Base-by-base conservation (phyloP, 2,888 invertebrate genomes). In the Melinaea marsaeus region DNA sequence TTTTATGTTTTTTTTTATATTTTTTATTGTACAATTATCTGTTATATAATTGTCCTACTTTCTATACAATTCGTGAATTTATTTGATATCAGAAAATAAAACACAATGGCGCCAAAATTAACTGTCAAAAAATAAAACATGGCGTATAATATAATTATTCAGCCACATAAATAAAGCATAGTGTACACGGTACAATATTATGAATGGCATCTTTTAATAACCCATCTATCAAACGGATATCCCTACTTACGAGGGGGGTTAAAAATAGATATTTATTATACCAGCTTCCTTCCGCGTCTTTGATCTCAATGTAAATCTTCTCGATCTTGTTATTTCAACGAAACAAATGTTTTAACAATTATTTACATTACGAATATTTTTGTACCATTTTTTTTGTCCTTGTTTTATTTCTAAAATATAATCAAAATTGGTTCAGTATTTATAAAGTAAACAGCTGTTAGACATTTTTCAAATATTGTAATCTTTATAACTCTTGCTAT, bases 191-290 rank as follows among this genome's bases (percentile, higher is more conserved):
- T 48, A 11, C 3, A 13, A 13, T 48, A 55, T 64, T 47, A 64
- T 64, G 60, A 64, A 64, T 64, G 56, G 57, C 37, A 51, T 59
- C 47, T 59, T 59, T 48, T 58, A 59, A 65, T 62, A 69, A 65
- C 65, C 65, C 72, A 71, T 72, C 68, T 65, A 69, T 66, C 66
- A 61, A 71, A 48, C 67, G 74, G 74, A 74, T 67, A 68, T 67
- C 58, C 64, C 61, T 72, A 71, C 72, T 73, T 72, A 72, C 45
- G 57, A 63, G 62, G 66, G 65, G 68, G 71, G 71, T 60, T 71
- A 74, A 74, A 74, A 74, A 75, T 75, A 75, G 37, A 64, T 70
- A 74, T 75, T 74, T 75, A 75, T 75, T 73, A 68, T 67, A 72
- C 69, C 70, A 66, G 66, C 71, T 73, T 74, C 75, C 75, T 72